Evolutionary conservation across 1,140 invertebrate genomes (phyloP), one percentile per base, ranked within the genome.

Genomic region (Diabrotica undecimpunctata): DNA sequence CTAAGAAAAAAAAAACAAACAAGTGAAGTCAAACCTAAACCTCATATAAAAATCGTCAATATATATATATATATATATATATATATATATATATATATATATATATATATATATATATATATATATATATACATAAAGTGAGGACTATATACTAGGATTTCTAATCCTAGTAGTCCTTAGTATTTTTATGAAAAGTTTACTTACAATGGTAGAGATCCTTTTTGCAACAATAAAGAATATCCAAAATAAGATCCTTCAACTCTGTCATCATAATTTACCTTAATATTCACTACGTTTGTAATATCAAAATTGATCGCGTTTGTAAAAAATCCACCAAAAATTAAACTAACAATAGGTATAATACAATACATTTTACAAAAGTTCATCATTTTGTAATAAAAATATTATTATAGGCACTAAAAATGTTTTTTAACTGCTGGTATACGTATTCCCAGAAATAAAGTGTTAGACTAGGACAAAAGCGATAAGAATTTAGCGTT

Each of bases 161-260:
- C n/a, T 25, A 25, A 4, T 25, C 4, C 25, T 25, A 25, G 25
- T 25, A 25, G 1, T 2, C 1, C 4, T 25, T 25, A 25, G 1
- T 25, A 25, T 25, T 25, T 25, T 25, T 25, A 25, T 25, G 25
- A 25, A 25, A 1, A 25, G 1, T 25, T 1, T 25, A 57, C 55
- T 57, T 12, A 57, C 55, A 57, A 37, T 37, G 55, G 37, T 37
- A 6, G 37, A 10, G 55, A n/a, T 57, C 55, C 55, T 57, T 12
- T 57, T 57, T 57, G 55, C 38, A 57, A 57, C 36, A 57, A 57
- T 12, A 57, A n/a, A 41, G 55, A 57, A 57, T 57, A 57, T 37
- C 55, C 55, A 57, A 57, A 57, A 12, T 57, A 57, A 7, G 55
- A 37, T 6, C 10, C 12, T 7, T n/a, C n/a, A 7, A 37, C 36